phyloP scores from a whole-genome alignment of 2,888 invertebrate species.

The Eilema depressum region DNA sequence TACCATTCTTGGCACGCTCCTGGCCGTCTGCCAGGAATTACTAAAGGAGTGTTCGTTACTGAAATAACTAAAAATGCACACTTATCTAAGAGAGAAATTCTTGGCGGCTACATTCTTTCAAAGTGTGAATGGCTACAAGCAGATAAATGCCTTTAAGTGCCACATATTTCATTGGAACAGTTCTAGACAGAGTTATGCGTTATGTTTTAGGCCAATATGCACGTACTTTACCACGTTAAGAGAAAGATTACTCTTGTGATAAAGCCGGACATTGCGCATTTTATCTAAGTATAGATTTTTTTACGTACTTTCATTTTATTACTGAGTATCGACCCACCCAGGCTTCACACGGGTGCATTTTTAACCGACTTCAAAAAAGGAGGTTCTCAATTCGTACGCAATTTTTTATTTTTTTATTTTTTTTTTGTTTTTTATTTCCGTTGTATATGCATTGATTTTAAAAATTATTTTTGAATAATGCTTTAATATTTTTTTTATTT shows the following conservation, averaged over 20 bases:
- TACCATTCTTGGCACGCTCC: constrained; percentile 7
- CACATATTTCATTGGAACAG: neutral
- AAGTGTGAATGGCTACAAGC: constrained; percentile 1
- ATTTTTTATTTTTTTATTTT: too few relatives aligned
- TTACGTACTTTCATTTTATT: too few relatives aligned
- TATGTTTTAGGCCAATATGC: neutral
- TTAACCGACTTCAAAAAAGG: too few relatives aligned
- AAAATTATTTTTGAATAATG: too few relatives aligned
- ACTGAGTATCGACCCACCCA: too few relatives aligned
- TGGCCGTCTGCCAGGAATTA: neutral
- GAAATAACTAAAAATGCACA: constrained; percentile 5
- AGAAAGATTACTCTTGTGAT: neutral
- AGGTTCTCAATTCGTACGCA: too few relatives aligned
- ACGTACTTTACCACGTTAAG: neutral
- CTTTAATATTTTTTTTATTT: too few relatives aligned
- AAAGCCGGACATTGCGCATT: neutral
- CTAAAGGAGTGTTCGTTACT: neutral
- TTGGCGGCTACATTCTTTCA: neutral
- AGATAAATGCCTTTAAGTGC: constrained; percentile 1
- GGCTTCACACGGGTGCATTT: too few relatives aligned
- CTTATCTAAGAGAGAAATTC: neutral
- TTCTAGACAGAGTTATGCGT: neutral
- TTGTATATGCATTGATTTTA: too few relatives aligned
- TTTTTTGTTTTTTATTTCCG: too few relatives aligned
- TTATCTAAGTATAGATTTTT: neutral